Base-by-base conservation (phyloP, 2,888 invertebrate genomes). In the Apeira syringaria region DNA sequence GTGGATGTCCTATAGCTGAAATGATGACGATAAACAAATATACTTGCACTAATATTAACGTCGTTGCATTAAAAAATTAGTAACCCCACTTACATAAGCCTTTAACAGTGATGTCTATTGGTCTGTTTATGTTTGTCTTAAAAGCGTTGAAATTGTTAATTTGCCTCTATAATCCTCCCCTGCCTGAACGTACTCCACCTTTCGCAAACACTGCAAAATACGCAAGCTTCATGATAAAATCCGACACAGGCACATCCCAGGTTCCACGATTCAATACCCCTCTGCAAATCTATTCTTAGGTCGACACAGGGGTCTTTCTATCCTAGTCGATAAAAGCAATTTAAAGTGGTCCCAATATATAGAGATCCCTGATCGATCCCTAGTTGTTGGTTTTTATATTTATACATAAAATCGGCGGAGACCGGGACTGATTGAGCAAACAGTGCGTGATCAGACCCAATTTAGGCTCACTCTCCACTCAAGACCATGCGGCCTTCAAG, bases 371-470 rank as follows among this genome's bases (percentile, higher is more conserved):
- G 42, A 42, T 47, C 37, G 42, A 31, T 47, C 22, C 32, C 28
- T 2, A 28, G 20, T 24, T 41, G 37, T 31, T 38, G 24, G 35
- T 36, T 24, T 40, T 32, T 36, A 18, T 36, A 39, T 39, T n/a
- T 20, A 25, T 27, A 12, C 12, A 12, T 6, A 22, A 20, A 24
- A 22, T 42, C 44, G 7, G 37, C 22, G 38, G 32, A 32, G 28
- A 42, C 40, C 20, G 12, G 32, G 26, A 18, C 15, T 30, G 26
- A 59, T 54, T 49, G 12, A 31, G 65, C 64, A 78, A 83, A 79
- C 76, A 77, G 61, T 68, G 73, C 77, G 74, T 78, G 79, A 71
- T 74, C 53, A n/a, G n/a, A n/a, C n/a, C n/a, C n/a, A n/a, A 54
- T 64, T 62, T 61, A 36, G 29, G 30, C n/a, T 15, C 25, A 17